Evolutionary conservation across 2,888 invertebrate species (phyloP), one percentile per base, ranked within the genome.

Genomic region (Apodemia duryi): DNA sequence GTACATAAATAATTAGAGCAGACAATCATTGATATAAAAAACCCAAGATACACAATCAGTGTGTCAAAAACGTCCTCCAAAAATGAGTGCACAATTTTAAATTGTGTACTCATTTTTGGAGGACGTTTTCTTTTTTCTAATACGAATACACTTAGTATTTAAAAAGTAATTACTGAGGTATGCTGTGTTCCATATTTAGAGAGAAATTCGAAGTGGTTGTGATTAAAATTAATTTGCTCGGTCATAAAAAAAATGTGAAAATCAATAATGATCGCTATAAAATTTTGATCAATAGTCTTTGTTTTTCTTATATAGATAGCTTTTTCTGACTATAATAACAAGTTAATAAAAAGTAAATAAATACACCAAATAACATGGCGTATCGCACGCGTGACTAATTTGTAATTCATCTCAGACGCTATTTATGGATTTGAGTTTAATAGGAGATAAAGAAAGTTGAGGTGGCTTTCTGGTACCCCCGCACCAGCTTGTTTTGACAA

Each of bases 301-400:
- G 32, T 28, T 54, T 32, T 54, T 32, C 54, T 29, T 32, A 54
- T 54, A 28, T 54, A 11, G 54, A 54, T 28, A 29, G 54, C 29
- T 11, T 54, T 54, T 54, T 10, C 54, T 54, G 54, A 54, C 54
- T 54, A 54, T 11, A 11, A 54, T 54, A 54, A 32, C 4, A 29
- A 54, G 32, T 54, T 54, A 54, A 54, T 61, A 13, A 46, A 46
- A 46, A 35, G 6, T 51, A 43, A 43, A 49, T 29, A 62, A 65
- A 60, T 52, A 57, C 51, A 46, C 46, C 13, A 57, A 66, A 63
- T 66, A 57, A 66, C 65, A 63, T 77, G 76, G 76, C 78, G 73
- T 81, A 78, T 71, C 74, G 75, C 69, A 69, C 70, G 78, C 77
- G 76, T 79, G 72, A 77, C 81, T 72, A 83, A 83, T 82, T 73